Base-by-base conservation (phyloP, 1,140 invertebrate genomes). In the Planococcus citri region DNA sequence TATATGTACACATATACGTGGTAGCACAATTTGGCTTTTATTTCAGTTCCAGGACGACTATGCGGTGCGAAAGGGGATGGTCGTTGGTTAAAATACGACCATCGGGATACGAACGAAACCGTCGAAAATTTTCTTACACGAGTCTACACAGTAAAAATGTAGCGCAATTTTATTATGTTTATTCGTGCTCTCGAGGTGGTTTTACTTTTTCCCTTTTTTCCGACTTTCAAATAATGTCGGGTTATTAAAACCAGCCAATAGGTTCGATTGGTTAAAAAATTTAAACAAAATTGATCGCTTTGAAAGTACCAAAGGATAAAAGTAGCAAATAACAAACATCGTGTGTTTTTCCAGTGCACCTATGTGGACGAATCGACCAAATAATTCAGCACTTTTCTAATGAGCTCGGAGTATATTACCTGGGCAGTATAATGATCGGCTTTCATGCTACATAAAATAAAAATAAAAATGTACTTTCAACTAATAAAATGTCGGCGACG, bases 71-170 rank as follows among this genome's bases (percentile, higher is more conserved):
- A n/a, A n/a, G n/a, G n/a, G n/a, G n/a, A n/a, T n/a, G 41, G 41
- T 51, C 41, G 41, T 51, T 51, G 41, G 41, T 51, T 33, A 20
- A 51, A 51, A 51, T 51, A 51, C 41, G 41, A 51, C 41, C 41
- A 51, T 20, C n/a, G 41, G 41, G 41, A 20, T 51, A 51, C 41
- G 17, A 51, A 51, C 2, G n/a, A 51, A 51, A 14, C 41, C 41
- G n/a, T 51, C 41, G 41, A 51, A 51, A 51, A 17, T 51, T 51
- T 51, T 14, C 41, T 6, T n/a, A 51, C 41, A 17, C 41, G 41
- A n/a, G n/a, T n/a, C n/a, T n/a, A n/a, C 17, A 51, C 17, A 14
- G 17, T 51, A 51, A 51, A 51, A 17, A 20, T 20, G 41, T 51
- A 20, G 6, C 41, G 41, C 41, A 51, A 51, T 51, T 51, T 51